phyloP scores from a whole-genome alignment of 1,140 invertebrate species.

The Luehdorfia chinensis region DNA sequence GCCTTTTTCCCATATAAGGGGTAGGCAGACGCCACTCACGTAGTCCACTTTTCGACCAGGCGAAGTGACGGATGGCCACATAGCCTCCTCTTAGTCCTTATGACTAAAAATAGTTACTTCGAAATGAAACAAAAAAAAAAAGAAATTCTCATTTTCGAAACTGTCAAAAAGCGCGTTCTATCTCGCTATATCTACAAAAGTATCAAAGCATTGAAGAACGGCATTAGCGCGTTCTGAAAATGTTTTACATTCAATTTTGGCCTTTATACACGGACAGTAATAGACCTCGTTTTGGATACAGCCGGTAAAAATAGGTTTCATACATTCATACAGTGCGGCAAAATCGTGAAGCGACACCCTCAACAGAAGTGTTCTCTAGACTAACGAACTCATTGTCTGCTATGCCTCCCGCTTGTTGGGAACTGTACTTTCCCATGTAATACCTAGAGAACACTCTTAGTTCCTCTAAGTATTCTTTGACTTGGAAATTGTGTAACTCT shows the following conservation, averaged over 20 bases:
- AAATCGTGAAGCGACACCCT: slow-evolving; percentile 41
- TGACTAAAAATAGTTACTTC: too few relatives aligned
- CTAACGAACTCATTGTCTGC: slow-evolving; percentile 59
- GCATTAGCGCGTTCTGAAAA: background rate
- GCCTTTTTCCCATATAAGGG: too few relatives aligned
- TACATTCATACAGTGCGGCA: slow-evolving; percentile 5
- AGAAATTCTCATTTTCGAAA: background rate
- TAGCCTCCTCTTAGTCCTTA: too few relatives aligned
- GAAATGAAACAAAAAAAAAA: background rate
- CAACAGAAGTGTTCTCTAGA: slow-evolving; percentile 36
- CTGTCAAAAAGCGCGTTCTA: slow-evolving; percentile 10
- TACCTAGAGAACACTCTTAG: slow-evolving; percentile 10
- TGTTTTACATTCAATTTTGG: background rate
- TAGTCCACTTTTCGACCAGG: too few relatives aligned
- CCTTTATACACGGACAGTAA: background rate
- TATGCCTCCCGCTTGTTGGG: slow-evolving; percentile 21
- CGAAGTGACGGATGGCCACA: too few relatives aligned
- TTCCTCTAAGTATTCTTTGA: slow-evolving; percentile 11
- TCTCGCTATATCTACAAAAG: slow-evolving; percentile 2
- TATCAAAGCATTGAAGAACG: slow-evolving; percentile 7
- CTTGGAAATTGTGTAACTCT: slow-evolving; percentile 13
- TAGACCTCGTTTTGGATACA: background rate
- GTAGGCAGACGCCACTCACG: too few relatives aligned
- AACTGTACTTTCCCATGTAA: slow-evolving; percentile 17
- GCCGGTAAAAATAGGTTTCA: background rate